These are phyloP conservation scores for Sandelia bainsii DNA, from an alignment of 2,797 vertebrate species.

Conservation along the genomic window DNA sequence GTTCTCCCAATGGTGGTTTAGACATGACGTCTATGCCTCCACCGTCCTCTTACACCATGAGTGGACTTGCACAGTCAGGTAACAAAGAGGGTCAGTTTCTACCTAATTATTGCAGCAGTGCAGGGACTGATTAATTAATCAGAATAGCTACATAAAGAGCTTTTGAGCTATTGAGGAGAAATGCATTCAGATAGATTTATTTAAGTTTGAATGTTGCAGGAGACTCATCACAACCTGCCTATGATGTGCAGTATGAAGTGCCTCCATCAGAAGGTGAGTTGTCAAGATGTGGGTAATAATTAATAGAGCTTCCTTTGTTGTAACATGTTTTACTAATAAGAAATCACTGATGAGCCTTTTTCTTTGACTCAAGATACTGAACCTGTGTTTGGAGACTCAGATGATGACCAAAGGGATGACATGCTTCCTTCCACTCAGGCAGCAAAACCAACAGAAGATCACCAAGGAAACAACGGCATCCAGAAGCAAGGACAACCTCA, in stretches of 20 bases:
- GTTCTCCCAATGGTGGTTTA: conserved; percentile 76
- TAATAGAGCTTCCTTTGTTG: not conserved
- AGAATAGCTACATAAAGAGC: not conserved
- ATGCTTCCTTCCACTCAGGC: conserved; percentile 42
- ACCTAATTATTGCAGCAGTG: not conserved
- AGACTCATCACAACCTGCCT: conserved; percentile 68
- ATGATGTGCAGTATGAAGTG: conserved; percentile 72
- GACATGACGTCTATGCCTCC: conserved; percentile 66
- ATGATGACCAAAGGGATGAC: conserved; percentile 75
- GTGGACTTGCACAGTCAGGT: conserved; percentile 43
- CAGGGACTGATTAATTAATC: too few species aligned
- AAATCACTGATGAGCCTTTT: conserved; percentile 8
- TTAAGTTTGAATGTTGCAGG: conserved; percentile 59
- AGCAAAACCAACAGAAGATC: conserved; percentile 58
- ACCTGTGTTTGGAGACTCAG: conserved; percentile 68
- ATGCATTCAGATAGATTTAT: not conserved
- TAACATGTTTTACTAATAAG: not conserved
- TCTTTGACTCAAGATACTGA: conserved; percentile 61
- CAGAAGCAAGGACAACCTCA: conserved; percentile 51
- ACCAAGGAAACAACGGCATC: conserved; percentile 69
- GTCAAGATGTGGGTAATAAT: not conserved
- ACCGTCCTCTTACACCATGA: conserved; percentile 51
- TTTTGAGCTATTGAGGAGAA: not conserved
- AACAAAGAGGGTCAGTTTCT: conserved; percentile 15
- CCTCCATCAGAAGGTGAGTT: conserved; percentile 72